Base-by-base conservation (phyloP, 2,888 invertebrate species). In the Lasioglossum pauxillum region DNA sequence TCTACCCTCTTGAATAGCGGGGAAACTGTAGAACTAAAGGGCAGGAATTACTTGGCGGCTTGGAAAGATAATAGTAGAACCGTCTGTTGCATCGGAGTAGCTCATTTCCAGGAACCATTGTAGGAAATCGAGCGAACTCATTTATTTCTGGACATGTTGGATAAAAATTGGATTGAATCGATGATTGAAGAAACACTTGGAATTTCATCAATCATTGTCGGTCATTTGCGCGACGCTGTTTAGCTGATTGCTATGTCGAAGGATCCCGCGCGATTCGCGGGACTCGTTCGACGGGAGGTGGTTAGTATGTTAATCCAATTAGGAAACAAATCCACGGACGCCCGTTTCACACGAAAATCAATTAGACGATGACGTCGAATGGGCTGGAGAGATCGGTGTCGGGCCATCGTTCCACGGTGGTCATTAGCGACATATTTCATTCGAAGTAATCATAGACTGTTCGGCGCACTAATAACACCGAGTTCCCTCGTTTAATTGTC, bases 371-470 rank as follows among this genome's bases (percentile, higher is more conserved):
- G 46, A 31, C 27, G 73, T 73, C 46, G 73, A 31, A 73, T 44
- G 46, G 31, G 12, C 38, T 41, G 64, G 64, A 12, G 69, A 69
- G 23, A 69, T 41, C 67, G 35, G 67, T 69, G 67, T 69, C 69
- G 69, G 73, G 19, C 44, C 31, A 44, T 27, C 72, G 19, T 73
- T 19, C 27, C 46, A 8, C 27, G 35, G 49, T 27, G 49, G 75
- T 53, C 77, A 38, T 78, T 78, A 78, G 78, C 57, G 57, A 80
- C 74, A 72, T 78, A 71, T 57, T 78, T 41, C 72, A 64, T 60
- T 64, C n/a, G 73, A 46, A 53, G 69, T 69, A 35, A 53, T 69
- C 49, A 69, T 69, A 69, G 49, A 35, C n/a, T 46, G 49, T 67
- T 49, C n/a, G 35, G 19, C 53, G 69, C n/a, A 27, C 67, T 78